These are phyloP conservation scores for Lasius fuliginosus DNA, from an alignment of 2,888 invertebrate species.

Conservation along the genomic window DNA sequence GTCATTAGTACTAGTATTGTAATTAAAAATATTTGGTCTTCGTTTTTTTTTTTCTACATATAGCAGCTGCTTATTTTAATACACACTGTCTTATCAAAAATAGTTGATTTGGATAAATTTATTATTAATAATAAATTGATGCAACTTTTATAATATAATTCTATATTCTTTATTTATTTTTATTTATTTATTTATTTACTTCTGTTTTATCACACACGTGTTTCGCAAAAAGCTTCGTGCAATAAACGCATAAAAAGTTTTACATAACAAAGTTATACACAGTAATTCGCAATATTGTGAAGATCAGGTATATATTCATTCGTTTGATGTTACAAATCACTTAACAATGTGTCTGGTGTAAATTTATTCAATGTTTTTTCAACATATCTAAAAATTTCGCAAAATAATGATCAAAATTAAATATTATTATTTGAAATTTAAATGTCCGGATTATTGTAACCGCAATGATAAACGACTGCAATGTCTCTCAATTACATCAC, in stretches of 20 bases:
- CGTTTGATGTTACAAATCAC: background rate
- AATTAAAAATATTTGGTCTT: no score
- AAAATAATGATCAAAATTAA: constrained; percentile 5
- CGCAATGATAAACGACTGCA: constrained; percentile 1
- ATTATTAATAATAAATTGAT: no score
- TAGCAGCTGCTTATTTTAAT: no score
- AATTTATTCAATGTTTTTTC: constrained; percentile 14
- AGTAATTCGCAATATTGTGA: background rate
- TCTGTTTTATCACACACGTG: background rate
- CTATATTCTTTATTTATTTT: constrained; percentile 20
- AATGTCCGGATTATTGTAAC: background rate
- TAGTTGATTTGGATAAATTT: no score
- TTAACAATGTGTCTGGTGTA: background rate
- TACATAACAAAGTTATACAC: background rate
- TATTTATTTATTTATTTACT: background rate
- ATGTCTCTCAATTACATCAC: constrained; percentile 1
- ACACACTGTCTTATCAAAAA: no score
- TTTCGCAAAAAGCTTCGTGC: background rate
- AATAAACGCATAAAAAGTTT: constrained; percentile 22
- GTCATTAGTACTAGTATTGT: no score
- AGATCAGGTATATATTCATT: background rate
- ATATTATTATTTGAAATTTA: constrained; percentile 17
- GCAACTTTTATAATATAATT: no score
- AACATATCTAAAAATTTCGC: background rate
- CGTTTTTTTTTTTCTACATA: no score